Percentiles rank a stretch among this genome's conserved stretches.
phyloP scores from a whole-genome alignment of 2,113 vertebrate species.

The Microcebus ravelobensis region DNA sequence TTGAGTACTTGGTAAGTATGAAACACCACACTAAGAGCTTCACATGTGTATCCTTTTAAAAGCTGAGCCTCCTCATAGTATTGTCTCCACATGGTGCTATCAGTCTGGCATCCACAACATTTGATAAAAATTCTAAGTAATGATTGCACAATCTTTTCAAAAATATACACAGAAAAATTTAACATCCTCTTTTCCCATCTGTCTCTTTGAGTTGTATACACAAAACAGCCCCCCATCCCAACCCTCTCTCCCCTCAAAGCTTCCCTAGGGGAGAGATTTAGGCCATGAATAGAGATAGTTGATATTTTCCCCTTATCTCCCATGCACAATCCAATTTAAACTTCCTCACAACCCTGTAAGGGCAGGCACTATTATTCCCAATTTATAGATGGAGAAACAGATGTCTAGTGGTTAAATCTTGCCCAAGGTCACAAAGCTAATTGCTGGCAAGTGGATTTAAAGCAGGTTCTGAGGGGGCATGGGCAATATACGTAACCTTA shows the following conservation, averaged over 20 bases:
- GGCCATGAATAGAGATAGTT: not conserved
- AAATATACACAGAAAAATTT: slow-evolving; percentile 16
- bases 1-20: not conserved
- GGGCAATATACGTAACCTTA: no score
- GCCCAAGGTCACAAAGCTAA: not conserved
- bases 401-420: not conserved
- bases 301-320: not conserved
- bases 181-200: slow-evolving; percentile 12
- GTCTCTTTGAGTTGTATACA: not conserved
- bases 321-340: not conserved
- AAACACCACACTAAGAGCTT: not conserved
- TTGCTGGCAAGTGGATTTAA: not conserved
- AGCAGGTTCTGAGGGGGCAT: not conserved
- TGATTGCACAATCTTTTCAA: not conserved
- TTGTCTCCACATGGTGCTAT: not conserved
- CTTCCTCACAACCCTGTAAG: not conserved
- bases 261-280: slow-evolving; percentile 9
- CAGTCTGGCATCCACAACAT: not conserved
- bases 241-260: not conserved
- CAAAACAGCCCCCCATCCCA: not conserved
- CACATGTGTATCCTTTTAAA: not conserved
- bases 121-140: not conserved
- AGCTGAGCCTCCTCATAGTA: not conserved
- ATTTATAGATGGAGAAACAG: slow-evolving; percentile 39
- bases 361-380: not conserved